A percentile compares a stretch with the other conserved stretches of the same genome.
These are phyloP conservation scores for Sphecodes monilicornis DNA, from an alignment of 2,888 invertebrate species.

Conservation along the genomic window DNA sequence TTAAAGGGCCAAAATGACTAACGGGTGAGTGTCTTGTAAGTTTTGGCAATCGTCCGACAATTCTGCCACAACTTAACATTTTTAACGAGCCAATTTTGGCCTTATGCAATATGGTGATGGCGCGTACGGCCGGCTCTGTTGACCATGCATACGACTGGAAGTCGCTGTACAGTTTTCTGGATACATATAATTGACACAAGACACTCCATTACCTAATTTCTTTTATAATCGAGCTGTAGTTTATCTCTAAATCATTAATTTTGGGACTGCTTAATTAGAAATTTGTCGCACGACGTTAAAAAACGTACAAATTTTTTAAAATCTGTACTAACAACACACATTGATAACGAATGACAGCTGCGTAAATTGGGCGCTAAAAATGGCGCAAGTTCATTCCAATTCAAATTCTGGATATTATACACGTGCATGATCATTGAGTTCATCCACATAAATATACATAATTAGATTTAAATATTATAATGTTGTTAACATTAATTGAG, in stretches of 20 bases:
- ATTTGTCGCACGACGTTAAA: constrained; percentile 16
- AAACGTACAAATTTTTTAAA: constrained; percentile 35
- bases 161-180: constrained; percentile 51
- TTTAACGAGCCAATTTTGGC: constrained; percentile 71
- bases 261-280: constrained; percentile 14
- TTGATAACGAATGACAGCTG: constrained; percentile 58
- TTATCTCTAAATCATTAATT: constrained; percentile 33
- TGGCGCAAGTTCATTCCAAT: constrained; percentile 37
- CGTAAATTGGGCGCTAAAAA: constrained; percentile 22
- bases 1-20: constrained; percentile 70
- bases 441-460: not conserved
- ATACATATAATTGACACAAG: constrained; percentile 29
- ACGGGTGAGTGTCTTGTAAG: constrained; percentile 75
- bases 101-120: constrained; percentile 77
- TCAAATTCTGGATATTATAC: constrained; percentile 15
- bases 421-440: not conserved
- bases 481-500: not conserved
- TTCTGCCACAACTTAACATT: constrained; percentile 81
- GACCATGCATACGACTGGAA: constrained; percentile 55
- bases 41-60: constrained; percentile 79
- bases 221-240: constrained; percentile 37
- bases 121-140: constrained; percentile 57
- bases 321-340: constrained; percentile 33
- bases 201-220: constrained; percentile 66
- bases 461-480: not conserved